Evolutionary conservation across 2,113 vertebrate species (phyloP).

Genomic region (Steatornis caripensis): DNA sequence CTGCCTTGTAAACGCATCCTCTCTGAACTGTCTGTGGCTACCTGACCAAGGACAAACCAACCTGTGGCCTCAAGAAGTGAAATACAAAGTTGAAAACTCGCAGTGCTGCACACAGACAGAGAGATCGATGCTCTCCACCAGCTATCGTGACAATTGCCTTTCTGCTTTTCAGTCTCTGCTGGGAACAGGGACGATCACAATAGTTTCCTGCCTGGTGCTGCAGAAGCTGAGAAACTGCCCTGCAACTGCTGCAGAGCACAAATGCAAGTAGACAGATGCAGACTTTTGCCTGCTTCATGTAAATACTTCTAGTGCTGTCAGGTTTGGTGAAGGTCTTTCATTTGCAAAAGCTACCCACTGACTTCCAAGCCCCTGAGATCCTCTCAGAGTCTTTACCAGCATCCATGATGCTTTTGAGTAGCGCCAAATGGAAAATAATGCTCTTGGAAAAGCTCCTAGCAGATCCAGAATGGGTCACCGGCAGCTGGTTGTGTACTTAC

Average conservation of each 20-base stretch:
- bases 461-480: not conserved
- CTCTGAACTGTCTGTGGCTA: not conserved
- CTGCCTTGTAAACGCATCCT: not conserved
- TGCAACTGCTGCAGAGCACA: not conserved
- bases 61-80: not conserved
- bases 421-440: not conserved
- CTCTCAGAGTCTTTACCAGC: conserved; percentile 16
- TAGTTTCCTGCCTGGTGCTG: not conserved
- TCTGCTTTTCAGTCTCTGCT: not conserved
- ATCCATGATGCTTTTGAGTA: not conserved
- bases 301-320: not conserved
- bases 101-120: not conserved
- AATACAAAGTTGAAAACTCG: not conserved
- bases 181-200: not conserved
- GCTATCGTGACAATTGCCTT: not conserved
- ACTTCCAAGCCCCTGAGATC: not conserved
- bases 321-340: not conserved
- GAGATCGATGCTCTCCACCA: not conserved
- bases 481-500: not conserved
- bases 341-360: not conserved
- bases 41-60: not conserved
- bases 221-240: too few species aligned
- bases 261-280: not conserved
- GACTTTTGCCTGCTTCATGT: not conserved
- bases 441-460: conserved; percentile 11